Evolutionary conservation across 2,113 vertebrate genomes (phyloP).

Genomic region (Echinops telfairi): DNA sequence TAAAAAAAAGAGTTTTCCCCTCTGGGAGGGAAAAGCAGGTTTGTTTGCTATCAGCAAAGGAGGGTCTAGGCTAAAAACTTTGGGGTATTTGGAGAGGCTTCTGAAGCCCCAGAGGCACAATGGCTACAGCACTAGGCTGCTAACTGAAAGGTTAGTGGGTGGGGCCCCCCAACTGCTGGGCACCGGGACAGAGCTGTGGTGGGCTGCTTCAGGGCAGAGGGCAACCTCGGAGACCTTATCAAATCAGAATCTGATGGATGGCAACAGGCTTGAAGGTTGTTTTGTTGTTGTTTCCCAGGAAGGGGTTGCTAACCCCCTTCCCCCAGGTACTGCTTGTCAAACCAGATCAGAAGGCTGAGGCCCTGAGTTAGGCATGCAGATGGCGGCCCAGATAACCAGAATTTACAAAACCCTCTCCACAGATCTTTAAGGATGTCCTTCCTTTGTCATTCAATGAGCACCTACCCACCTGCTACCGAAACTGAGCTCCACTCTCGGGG

Average conservation of each 20-base stretch:
- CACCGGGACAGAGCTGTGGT: neutral
- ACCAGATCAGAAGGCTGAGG: neutral
- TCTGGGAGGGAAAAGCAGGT: neutral
- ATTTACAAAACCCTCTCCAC: neutral
- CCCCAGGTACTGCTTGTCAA: neutral
- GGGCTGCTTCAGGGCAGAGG: neutral
- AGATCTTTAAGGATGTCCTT: neutral
- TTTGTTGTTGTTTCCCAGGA: no score
- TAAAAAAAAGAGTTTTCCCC: no score
- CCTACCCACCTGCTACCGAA: neutral
- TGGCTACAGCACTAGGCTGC: neutral
- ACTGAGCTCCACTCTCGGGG: no score
- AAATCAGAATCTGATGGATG: neutral
- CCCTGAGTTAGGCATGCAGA: neutral
- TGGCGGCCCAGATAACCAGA: neutral
- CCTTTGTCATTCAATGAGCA: slow-evolving; percentile 59
- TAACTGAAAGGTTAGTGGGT: neutral
- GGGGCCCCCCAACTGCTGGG: neutral
- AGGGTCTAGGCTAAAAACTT: neutral
- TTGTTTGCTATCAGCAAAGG: neutral
- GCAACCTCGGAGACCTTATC: neutral
- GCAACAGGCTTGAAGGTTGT: neutral
- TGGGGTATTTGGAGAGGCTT: neutral
- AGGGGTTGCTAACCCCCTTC: neutral
- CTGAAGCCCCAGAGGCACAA: neutral